Percentiles rank a stretch among this genome's conserved stretches.
These are phyloP conservation scores for Oreochromis grahami DNA, from an alignment of 2,797 vertebrate species.

Conservation along the genomic window DNA sequence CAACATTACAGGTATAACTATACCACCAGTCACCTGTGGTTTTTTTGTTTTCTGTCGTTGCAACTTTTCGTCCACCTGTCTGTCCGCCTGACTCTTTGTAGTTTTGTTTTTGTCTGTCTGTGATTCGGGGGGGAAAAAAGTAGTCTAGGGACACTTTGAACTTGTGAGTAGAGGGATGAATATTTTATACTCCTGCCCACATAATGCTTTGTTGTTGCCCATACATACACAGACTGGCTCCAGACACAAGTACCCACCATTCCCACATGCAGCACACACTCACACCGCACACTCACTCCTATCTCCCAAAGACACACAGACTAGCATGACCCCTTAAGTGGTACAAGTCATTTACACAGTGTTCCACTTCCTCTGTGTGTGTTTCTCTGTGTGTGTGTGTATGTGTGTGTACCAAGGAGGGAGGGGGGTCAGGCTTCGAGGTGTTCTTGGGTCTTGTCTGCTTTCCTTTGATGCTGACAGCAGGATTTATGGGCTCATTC, in stretches of 20 bases:
- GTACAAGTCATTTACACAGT: constrained; percentile 55
- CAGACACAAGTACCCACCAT: not conserved
- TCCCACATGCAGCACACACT: not conserved
- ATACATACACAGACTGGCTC: not conserved
- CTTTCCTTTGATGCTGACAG: constrained; percentile 65
- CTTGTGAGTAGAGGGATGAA: constrained; percentile 35
- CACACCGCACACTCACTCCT: not conserved
- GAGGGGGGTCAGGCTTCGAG: constrained; percentile 14
- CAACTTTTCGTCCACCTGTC: constrained; percentile 13
- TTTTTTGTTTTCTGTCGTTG: constrained; percentile 33
- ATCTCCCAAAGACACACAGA: not conserved
- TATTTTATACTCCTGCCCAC: constrained; percentile 47
- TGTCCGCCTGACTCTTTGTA: constrained; percentile 23
- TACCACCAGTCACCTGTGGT: constrained; percentile 51
- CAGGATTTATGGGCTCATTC: constrained; percentile 71
- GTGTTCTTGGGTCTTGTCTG: constrained; percentile 59
- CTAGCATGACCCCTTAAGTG: constrained; percentile 56
- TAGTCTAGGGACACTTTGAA: constrained; percentile 32
- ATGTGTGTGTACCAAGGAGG: not conserved
- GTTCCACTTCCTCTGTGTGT: constrained; percentile 36
- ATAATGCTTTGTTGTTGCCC: constrained; percentile 18
- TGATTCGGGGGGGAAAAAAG: not conserved
- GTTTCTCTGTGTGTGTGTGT: constrained; percentile 12
- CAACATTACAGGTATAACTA: constrained; percentile 72
- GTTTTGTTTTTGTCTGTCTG: constrained; percentile 15